Base-by-base conservation (phyloP, 2,113 vertebrate genomes). In the Onychorhynchus coronatus region DNA sequence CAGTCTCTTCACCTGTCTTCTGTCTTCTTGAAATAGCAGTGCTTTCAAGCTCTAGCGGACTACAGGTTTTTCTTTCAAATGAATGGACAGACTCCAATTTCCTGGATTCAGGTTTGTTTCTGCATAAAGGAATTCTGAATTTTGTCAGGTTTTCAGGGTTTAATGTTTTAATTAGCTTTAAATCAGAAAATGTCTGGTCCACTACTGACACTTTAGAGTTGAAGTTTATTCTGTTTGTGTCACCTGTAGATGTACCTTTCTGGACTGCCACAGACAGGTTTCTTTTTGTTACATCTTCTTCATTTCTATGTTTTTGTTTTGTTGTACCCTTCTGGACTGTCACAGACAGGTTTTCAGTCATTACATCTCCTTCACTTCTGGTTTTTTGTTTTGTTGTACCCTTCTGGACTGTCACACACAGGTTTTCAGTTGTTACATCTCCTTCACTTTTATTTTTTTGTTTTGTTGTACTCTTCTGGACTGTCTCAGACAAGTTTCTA, bases 81-180 rank as follows among this genome's bases (percentile, higher is more conserved):
- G 94, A 94, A 59, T 8, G 49, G 63, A 25, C 20, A 91, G 84
- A 93, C 70, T 96, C 28, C 66, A 14, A 4, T 52, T 96, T 95
- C 76, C 72, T 85, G 56, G 87, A 91, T 74, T 95, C 82, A 90
- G 42, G 47, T 76, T 96, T 98, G 86, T 93, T 97, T 93, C 94
- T 98, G 49, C 96, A 95, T 74, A 97, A 95, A 85, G 98, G 97
- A 94, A 98, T 98, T 97, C 96, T 98, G 91, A 98, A 98, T 93
- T 98, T 97, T 88, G 83, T 77, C 68, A 96, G 28, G 19, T 89
- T 95, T 85, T 88, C 91, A 44, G 96, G 72, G 52, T 91, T 96
- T 47, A 95, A 46, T 41, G 89, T 87, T 91, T 97, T 96, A 56
- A 73, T 52, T 41, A 79, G 41, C 50, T 96, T 92, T 94, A 96